Base-by-base conservation (phyloP, 2,888 invertebrate species). In the Miltochrista miniata region DNA sequence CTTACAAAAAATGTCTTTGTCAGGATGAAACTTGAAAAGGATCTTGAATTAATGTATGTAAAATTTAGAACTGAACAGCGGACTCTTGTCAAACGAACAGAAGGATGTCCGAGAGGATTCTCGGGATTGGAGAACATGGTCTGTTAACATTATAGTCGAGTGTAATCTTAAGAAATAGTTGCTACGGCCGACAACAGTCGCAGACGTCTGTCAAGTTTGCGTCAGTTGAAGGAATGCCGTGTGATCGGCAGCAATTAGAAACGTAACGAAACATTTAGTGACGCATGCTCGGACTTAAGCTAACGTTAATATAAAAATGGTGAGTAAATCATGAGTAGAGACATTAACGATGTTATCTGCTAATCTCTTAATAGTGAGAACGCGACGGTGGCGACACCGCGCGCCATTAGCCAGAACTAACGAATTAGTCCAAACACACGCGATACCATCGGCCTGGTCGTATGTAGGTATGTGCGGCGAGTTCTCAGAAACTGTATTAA, bases 401-500 rank as follows among this genome's bases (percentile, higher is more conserved):
- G 41, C 45, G 46, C 40, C 30, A 7, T 24, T n/a, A 31, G 18
- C 51, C 11, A 29, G 39, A 49, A 52, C 54, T 49, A 52, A 60
- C 39, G 60, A 56, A 70, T 64, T 57, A 59, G 59, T 54, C 45
- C 51, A 68, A 64, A 58, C 62, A 52, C 36, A 41, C 24, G 39
- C 46, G 52, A 65, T 65, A 62, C 44, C 52, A 64, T 56, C 58
- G 13, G 35, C 15, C 42, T 47, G 59, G 48, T 41, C 41, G 50
- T 51, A 36, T 18, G 61, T 53, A 55, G 51, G 49, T 53, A 56
- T 54, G 51, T 60, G 54, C 47, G 61, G 52, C 45, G 40, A 35
- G 45, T 72, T 74, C 74, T 65, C 47, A 62, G 68, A 74, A 69
- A 61, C 40, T 56, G 50, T 54, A 52, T 64, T 65, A 61, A 61